These are phyloP conservation scores for Pelodytes ibericus DNA, from an alignment of 2,797 vertebrate genomes.

Conservation along the genomic window DNA sequence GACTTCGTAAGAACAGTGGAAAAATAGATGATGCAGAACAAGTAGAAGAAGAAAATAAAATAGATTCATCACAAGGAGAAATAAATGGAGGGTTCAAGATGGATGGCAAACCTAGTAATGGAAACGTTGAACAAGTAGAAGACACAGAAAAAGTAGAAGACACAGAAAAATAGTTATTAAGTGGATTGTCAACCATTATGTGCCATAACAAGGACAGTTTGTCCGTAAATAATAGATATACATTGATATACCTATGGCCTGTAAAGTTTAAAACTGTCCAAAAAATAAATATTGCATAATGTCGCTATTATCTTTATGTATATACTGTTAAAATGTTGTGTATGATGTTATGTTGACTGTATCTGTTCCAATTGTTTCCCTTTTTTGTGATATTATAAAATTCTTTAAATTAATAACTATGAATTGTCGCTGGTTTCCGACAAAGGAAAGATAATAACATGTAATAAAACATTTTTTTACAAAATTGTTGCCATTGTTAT, in stretches of 20 bases:
- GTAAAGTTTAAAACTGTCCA: neutral
- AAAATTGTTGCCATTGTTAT: neutral
- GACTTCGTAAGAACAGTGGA: conserved; percentile 42
- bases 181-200: neutral
- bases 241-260: neutral
- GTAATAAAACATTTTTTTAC: neutral
- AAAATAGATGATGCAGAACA: neutral
- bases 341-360: neutral
- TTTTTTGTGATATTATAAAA: neutral
- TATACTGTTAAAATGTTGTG: conserved; percentile 33
- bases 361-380: conserved; percentile 1
- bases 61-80: neutral
- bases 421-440: neutral
- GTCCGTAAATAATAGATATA: neutral
- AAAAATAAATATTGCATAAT: neutral
- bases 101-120: conserved; percentile 60
- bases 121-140: neutral
- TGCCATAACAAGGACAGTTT: neutral
- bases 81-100: conserved; percentile 67
- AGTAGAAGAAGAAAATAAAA: conserved; percentile 51
- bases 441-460: neutral
- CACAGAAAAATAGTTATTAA: neutral
- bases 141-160: neutral
- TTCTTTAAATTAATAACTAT: neutral
- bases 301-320: neutral